A percentile compares a stretch with the other conserved stretches of the same genome.
Conservation (phyloP, 1,140 invertebrate genomes). For the Drosophila kikkawai region DNA sequence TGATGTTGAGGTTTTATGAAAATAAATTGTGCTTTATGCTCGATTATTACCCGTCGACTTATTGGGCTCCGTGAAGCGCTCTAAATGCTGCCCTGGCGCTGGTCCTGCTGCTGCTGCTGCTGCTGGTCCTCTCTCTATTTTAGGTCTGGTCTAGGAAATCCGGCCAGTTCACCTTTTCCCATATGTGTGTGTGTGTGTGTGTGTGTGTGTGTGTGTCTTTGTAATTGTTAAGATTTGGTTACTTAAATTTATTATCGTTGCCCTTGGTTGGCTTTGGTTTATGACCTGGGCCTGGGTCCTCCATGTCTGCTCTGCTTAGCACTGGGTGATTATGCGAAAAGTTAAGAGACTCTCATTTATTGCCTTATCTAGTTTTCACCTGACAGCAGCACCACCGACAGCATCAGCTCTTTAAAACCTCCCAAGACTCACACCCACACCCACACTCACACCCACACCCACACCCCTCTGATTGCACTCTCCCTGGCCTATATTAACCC, state of each 20-base stretch:
- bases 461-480: not conserved
- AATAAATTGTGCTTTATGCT: slow-evolving; percentile 84
- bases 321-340: slow-evolving; percentile 68
- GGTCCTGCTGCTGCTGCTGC: not conserved
- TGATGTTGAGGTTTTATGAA: slow-evolving; percentile 79
- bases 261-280: slow-evolving; percentile 32
- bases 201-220: slow-evolving; percentile 31
- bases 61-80: slow-evolving; percentile 79
- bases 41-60: slow-evolving; percentile 84
- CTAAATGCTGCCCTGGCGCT: slow-evolving; percentile 53
- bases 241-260: slow-evolving; percentile 76
- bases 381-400: not conserved
- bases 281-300: slow-evolving; percentile 51
- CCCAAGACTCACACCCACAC: not conserved
- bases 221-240: slow-evolving; percentile 84
- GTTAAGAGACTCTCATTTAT: slow-evolving; percentile 24
- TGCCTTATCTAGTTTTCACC: slow-evolving; percentile 14
- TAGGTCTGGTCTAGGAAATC: slow-evolving; percentile 14
- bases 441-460: not conserved
- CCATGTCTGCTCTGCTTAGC: slow-evolving; percentile 3
- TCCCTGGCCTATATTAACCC: slow-evolving; percentile 38
- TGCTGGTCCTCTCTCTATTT: not conserved
- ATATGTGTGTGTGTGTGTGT: not conserved
- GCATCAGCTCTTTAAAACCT: slow-evolving; percentile 2
- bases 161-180: slow-evolving; percentile 16